A percentile compares a stretch with the other conserved stretches of the same genome.
These are phyloP conservation scores for Chrysolina americana DNA, from an alignment of 2,888 invertebrate genomes.

Conservation along the genomic window DNA sequence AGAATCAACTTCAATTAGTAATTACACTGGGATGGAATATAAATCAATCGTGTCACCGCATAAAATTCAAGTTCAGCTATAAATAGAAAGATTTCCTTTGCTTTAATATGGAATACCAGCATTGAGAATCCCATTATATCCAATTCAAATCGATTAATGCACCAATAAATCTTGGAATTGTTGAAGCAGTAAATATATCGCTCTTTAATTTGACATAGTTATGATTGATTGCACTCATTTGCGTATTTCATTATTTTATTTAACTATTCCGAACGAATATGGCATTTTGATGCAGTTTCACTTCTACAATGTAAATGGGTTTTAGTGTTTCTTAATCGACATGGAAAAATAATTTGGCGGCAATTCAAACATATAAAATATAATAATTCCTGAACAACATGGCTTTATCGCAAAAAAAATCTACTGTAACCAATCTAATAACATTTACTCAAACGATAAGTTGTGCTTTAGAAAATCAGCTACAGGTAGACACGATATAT, in stretches of 20 bases:
- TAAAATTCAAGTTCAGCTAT: constrained; percentile 31
- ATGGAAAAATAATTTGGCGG: too few relatives aligned
- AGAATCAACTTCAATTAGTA: too few relatives aligned
- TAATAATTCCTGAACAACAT: too few relatives aligned
- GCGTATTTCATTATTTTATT: not conserved
- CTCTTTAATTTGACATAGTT: not conserved
- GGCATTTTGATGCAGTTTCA: too few relatives aligned
- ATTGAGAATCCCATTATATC: constrained; percentile 23
- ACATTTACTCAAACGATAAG: too few relatives aligned
- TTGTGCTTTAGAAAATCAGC: too few relatives aligned
- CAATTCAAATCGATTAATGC: constrained; percentile 25
- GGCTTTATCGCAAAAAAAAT: too few relatives aligned
- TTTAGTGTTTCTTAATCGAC: too few relatives aligned
- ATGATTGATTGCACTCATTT: not conserved
- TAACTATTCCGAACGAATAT: not conserved
- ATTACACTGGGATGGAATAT: not conserved
- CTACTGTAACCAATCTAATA: too few relatives aligned
- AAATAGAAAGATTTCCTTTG: constrained; percentile 29
- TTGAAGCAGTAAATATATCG: not conserved
- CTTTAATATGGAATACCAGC: constrained; percentile 15
- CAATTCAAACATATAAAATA: too few relatives aligned
- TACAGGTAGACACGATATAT: too few relatives aligned
- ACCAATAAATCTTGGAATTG: constrained; percentile 11
- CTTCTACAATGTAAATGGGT: too few relatives aligned
- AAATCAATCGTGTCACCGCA: not conserved